Percentiles rank a stretch among this genome's conserved stretches.
Evolutionary conservation across 2,888 invertebrate genomes (phyloP).

Genomic region (Apotomis turbidana): DNA sequence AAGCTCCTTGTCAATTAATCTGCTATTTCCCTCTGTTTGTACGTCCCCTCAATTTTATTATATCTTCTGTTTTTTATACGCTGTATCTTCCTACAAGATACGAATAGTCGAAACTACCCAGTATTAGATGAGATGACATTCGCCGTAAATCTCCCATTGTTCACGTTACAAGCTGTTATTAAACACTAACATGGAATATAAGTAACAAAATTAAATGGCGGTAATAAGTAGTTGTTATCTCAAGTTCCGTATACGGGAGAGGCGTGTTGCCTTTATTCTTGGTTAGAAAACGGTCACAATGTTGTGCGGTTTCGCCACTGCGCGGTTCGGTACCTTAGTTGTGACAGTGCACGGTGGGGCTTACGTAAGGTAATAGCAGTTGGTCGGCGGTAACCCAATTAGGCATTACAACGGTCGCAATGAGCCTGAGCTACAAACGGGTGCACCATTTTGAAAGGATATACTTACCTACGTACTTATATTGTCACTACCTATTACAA

Average conservation of each 20-base stretch:
- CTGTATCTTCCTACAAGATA: too few relatives aligned
- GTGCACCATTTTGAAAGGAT: background rate
- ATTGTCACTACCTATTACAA: background rate
- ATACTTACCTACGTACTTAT: background rate
- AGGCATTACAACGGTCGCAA: constrained; percentile 56
- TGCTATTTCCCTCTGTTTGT: too few relatives aligned
- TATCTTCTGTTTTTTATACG: too few relatives aligned
- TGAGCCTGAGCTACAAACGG: constrained; percentile 33
- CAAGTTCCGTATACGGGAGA: constrained; percentile 19
- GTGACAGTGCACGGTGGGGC: constrained; percentile 64
- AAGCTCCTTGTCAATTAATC: too few relatives aligned
- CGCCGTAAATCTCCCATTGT: background rate
- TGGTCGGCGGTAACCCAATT: constrained; percentile 71
- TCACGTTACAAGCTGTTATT: background rate
- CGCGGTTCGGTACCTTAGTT: constrained; percentile 54
- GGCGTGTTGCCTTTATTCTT: constrained; percentile 33
- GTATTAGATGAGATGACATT: background rate
- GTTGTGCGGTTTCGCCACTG: constrained; percentile 42
- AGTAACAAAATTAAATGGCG: constrained; percentile 3
- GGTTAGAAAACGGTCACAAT: constrained; percentile 47
- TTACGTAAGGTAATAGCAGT: constrained; percentile 72
- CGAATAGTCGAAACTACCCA: too few relatives aligned
- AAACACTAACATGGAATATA: too few relatives aligned
- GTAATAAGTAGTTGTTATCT: constrained; percentile 22
- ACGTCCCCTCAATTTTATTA: too few relatives aligned